Conservation (phyloP, 2,888 invertebrate species). For the Lymantria dispar region DNA sequence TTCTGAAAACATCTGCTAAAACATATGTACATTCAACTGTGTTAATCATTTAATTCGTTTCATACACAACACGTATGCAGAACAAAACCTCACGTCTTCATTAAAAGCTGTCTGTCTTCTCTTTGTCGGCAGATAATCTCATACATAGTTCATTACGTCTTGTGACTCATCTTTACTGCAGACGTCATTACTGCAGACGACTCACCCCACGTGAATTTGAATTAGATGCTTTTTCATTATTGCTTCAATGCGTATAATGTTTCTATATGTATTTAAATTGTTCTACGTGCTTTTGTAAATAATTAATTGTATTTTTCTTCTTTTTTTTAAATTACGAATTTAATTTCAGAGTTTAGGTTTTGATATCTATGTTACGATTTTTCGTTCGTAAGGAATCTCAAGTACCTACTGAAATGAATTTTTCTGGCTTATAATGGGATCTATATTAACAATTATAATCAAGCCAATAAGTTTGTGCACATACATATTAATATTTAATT, state of each 20-base stretch:
- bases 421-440: too few relatives aligned
- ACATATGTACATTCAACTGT: not conserved
- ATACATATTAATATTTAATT: too few relatives aligned
- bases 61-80: slow-evolving; percentile 4
- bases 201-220: slow-evolving; percentile 45
- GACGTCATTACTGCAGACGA: slow-evolving; percentile 34
- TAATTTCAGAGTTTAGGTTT: too few relatives aligned
- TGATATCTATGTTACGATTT: too few relatives aligned
- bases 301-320: too few relatives aligned
- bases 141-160: slow-evolving; percentile 40
- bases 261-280: not conserved
- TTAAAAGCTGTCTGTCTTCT: slow-evolving; percentile 9
- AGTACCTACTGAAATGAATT: too few relatives aligned
- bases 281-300: too few relatives aligned
- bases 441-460: too few relatives aligned
- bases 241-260: not conserved
- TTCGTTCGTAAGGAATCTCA: too few relatives aligned
- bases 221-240: slow-evolving; percentile 63
- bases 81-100: slow-evolving; percentile 7
- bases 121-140: slow-evolving; percentile 24
- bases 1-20: not conserved
- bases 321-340: too few relatives aligned
- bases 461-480: too few relatives aligned
- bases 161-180: slow-evolving; percentile 29
- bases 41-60: not conserved